Evolutionary conservation across 2,888 invertebrate species (phyloP).

Genomic region (Diploptera punctata): DNA sequence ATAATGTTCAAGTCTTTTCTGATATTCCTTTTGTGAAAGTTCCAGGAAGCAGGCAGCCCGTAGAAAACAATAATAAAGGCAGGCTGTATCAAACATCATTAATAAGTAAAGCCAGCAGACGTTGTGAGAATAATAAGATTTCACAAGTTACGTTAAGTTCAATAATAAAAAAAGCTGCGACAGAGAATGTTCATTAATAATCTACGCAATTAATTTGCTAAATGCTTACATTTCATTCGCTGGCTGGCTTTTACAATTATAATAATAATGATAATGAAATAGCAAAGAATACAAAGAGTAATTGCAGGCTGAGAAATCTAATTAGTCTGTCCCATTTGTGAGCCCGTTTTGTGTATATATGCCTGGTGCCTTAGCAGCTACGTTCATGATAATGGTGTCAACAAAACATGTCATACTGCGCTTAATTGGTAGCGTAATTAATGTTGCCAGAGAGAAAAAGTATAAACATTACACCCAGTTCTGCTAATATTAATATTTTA

Average conservation of each 20-base stretch:
- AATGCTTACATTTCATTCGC: background rate
- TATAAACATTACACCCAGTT: background rate
- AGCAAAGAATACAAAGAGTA: constrained; percentile 8
- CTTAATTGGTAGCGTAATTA: constrained; percentile 32
- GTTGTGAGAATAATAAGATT: no score
- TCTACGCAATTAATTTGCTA: background rate
- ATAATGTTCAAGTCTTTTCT: no score
- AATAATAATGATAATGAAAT: background rate
- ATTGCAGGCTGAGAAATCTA: constrained; percentile 7
- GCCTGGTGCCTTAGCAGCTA: background rate
- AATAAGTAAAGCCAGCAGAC: no score
- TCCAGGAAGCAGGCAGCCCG: no score
- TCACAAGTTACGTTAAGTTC: no score
- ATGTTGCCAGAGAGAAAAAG: background rate
- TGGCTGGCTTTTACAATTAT: background rate
- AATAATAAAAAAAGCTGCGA: background rate
- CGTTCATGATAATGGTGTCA: constrained; percentile 17
- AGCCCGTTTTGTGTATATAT: background rate
- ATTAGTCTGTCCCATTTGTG: constrained; percentile 2
- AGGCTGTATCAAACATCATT: no score
- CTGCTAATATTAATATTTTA: background rate
- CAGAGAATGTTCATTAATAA: background rate
- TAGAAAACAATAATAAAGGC: no score
- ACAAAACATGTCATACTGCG: constrained; percentile 25
- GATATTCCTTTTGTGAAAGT: no score